Percentiles rank a stretch among this genome's conserved stretches.
phyloP scores from a whole-genome alignment of 2,113 vertebrate species.

The Oophaga pumilio region DNA sequence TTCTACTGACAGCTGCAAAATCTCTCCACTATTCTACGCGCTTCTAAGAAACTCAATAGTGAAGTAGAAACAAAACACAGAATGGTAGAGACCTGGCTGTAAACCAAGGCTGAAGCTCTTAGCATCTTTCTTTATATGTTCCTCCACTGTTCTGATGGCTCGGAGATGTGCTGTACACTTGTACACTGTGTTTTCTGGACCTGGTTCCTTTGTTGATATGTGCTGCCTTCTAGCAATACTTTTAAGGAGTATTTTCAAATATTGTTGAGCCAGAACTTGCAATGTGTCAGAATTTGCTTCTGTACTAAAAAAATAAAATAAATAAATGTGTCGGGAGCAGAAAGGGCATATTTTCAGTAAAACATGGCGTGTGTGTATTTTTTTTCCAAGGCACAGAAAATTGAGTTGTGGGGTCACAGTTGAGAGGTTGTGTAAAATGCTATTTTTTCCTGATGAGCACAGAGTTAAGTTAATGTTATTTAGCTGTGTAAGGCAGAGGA shows the following conservation, averaged over 20 bases:
- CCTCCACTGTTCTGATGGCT: constrained; percentile 39
- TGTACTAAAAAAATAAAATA: not conserved
- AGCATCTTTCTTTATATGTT: not conserved
- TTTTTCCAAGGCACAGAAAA: constrained; percentile 26
- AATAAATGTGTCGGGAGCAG: constrained; percentile 23
- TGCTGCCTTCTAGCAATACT: constrained; percentile 52
- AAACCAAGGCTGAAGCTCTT: constrained; percentile 40
- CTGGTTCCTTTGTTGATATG: not conserved
- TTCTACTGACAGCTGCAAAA: constrained; percentile 47
- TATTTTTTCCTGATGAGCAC: not conserved
- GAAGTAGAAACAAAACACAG: constrained; percentile 30
- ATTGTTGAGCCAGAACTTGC: constrained; percentile 37
- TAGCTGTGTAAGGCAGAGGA: not conserved
- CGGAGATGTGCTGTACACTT: not conserved
- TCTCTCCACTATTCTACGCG: constrained; percentile 44
- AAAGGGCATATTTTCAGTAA: constrained; percentile 54
- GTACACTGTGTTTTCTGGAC: constrained; percentile 38
- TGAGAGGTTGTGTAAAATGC: constrained; percentile 24
- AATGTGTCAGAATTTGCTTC: not conserved
- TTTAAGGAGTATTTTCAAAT: constrained; percentile 15
- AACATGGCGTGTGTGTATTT: constrained; percentile 32
- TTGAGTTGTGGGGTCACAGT: constrained; percentile 32
- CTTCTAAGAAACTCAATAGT: constrained; percentile 34
- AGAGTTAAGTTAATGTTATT: constrained; percentile 23
- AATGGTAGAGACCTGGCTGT: constrained; percentile 48